Evolutionary conservation across 2,797 vertebrate genomes (phyloP).

Genomic region (Platalea minor): DNA sequence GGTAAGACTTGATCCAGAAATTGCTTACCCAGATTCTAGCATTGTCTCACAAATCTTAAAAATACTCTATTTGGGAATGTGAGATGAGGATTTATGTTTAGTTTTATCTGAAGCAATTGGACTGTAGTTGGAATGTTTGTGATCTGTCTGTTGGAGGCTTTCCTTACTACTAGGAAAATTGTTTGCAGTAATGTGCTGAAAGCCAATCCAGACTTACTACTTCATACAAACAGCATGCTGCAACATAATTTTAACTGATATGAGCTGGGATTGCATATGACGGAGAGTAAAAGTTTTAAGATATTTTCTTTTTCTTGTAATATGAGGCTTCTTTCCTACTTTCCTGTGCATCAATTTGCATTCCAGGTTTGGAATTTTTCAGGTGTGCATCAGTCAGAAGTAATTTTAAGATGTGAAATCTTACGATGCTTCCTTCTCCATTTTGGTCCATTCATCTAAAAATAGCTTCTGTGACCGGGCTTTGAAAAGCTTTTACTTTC

Average conservation of each 20-base stretch:
- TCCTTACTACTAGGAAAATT: not conserved
- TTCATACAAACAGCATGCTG: not conserved
- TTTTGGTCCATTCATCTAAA: not conserved
- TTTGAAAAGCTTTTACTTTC: not conserved
- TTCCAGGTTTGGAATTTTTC: not conserved
- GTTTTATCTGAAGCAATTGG: not conserved
- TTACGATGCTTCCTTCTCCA: rapidly evolving
- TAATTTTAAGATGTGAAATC: not conserved
- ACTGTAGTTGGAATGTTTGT: not conserved
- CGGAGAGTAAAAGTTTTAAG: not conserved
- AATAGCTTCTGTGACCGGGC: not conserved
- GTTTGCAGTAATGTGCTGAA: not conserved
- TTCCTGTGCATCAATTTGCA: not conserved
- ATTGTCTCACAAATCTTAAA: not conserved
- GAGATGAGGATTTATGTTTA: not conserved
- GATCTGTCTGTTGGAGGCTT: not conserved
- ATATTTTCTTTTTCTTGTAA: not conserved
- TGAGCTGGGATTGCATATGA: not conserved
- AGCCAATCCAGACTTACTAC: not conserved
- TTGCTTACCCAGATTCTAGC: not conserved
- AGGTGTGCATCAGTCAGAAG: not conserved
- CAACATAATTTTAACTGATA: not conserved
- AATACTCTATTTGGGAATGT: not conserved
- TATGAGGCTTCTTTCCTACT: not conserved
- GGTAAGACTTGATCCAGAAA: not conserved